Evolutionary conservation across 1,140 invertebrate genomes (phyloP).

Genomic region (Atta texana): DNA sequence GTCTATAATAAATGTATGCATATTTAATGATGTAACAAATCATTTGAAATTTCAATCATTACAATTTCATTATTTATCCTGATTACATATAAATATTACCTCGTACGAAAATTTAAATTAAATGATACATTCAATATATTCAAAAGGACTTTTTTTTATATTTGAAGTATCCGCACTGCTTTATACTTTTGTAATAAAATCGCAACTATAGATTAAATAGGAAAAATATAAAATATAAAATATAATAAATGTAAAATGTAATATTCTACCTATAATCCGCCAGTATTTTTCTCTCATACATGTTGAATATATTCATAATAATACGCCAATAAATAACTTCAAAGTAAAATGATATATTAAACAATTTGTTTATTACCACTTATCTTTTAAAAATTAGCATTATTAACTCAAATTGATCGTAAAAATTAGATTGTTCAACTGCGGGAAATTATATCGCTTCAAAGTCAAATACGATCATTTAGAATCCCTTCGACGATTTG

Average conservation of each 20-base stretch:
- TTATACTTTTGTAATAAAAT: background rate
- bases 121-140: background rate
- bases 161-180: background rate
- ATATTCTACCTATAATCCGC: background rate
- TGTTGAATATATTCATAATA: background rate
- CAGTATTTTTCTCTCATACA: background rate
- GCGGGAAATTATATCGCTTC: background rate
- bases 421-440: background rate
- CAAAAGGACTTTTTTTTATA: background rate
- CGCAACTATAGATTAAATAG: background rate
- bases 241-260: background rate
- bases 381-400: background rate
- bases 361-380: background rate
- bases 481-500: background rate
- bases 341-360: background rate
- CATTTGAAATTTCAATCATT: slow-evolving; percentile 51
- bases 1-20: slow-evolving; percentile 47
- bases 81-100: slow-evolving; percentile 19
- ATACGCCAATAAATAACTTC: background rate
- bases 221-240: background rate
- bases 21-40: slow-evolving; percentile 56
- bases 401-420: background rate
- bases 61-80: slow-evolving; percentile 49
- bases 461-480: background rate
- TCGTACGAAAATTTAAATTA: slow-evolving; percentile 30